Base-by-base conservation (phyloP, 2,888 invertebrate genomes). In the Synanthedon andrenaeformis region DNA sequence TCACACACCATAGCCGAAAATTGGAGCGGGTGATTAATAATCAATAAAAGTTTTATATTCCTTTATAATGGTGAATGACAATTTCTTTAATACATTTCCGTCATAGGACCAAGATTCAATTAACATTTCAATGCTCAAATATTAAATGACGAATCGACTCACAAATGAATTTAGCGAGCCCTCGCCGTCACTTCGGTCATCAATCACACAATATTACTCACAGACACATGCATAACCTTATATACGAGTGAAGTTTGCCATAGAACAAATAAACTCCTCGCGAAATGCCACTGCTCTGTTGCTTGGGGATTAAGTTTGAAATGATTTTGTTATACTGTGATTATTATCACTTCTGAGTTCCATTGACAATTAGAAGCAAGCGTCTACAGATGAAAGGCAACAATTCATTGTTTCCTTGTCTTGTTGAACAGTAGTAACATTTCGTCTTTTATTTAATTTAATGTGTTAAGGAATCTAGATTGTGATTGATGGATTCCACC, bases 111-210 rank as follows among this genome's bases (percentile, higher is more conserved):
- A 19, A 41, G 51, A 51, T 51, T 51, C 35, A 51, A 51, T 51
- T 66, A 71, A 64, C 62, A 70, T 66, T 62, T 67, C 68, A 65
- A 71, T 69, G 57, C 58, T 61, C 62, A 62, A 65, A 69, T 69
- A 66, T 69, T 65, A 67, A 72, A 76, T 77, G 78, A 77, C 69
- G 67, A 74, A 81, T 79, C 72, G 72, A 72, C 70, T 70, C 57
- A 57, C 59, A 69, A 79, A 80, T 74, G 64, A 74, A 74, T 74
- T 74, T 67, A 67, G 69, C 70, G 59, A 52, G 67, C 72, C 74
- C 69, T 65, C 65, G 61, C 58, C 57, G 57, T 64, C 63, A 59
- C 59, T 62, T 51, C 53, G 59, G 60, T 67, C 70, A 79, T 78
- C 74, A 74, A 79, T 79, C 79, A 78, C 67, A 62, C 58, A 58